Base-by-base conservation (phyloP, 2,888 invertebrate species). In the Caenorhabditis imperialis region DNA sequence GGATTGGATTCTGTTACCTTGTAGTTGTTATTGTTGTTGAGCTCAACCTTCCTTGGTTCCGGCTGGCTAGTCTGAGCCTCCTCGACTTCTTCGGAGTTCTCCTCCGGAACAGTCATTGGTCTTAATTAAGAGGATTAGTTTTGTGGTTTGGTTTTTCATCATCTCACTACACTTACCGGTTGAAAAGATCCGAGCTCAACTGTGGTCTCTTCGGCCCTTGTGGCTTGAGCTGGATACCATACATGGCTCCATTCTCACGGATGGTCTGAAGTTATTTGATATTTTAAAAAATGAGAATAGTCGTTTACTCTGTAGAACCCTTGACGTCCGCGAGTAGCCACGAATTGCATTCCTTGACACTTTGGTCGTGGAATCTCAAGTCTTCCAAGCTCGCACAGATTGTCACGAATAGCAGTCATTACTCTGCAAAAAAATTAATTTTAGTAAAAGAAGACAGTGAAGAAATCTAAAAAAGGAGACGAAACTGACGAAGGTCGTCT, bases 301-400 rank as follows among this genome's bases (percentile, higher is more conserved):
- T 22, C 20, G 51, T 83, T 37, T 22, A 86, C 86, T 78, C 83
- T 75, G 63, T 87, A 87, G 73, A 85, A 87, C 7, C 87, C 87
- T 55, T 81, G 79, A 45, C 84, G 69, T 40, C 87, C 87, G 10
- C 84, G 76, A 14, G 87, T 88, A 12, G 81, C 83, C 14, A 87
- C 85, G 60, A 84, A 87, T 55, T 85, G 79, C 83, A 87, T 83
- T 30, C 86, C 86, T 33, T 78, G 73, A 55, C 83, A 86, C 35
- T 84, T 81, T 25, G 87, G 87, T 16, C 87, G 77, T 30, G 87
- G 87, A 51, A 87, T 87, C 51, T 83, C 81, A 20, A 84, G 47
- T 47, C 81, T 71, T 53, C 72, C 73, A 44, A 83, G 61, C 16
- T 81, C 79, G 61, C 77, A 76, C 50, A 83, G 61, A 67, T 75